Evolutionary conservation across 2,888 invertebrate species (phyloP).

Genomic region (Cerastoderma edule): DNA sequence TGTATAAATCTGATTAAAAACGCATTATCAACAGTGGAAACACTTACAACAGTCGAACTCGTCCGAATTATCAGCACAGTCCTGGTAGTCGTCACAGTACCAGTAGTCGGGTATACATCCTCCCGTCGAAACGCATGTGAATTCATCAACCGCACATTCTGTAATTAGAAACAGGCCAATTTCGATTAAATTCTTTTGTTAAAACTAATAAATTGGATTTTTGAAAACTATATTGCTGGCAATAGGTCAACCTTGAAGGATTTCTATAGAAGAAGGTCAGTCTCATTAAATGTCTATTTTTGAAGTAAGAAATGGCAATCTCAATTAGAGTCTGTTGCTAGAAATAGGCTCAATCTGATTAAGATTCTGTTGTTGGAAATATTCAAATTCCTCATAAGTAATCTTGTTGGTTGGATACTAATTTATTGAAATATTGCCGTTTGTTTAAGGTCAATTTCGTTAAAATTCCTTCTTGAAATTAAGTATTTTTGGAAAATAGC

Average conservation of each 20-base stretch:
- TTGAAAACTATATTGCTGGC: neutral
- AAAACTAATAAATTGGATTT: neutral
- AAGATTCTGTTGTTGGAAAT: no score
- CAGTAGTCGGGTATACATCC: conserved; percentile 18
- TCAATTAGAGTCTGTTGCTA: neutral
- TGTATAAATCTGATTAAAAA: no score
- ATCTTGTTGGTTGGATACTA: no score
- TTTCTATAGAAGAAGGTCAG: no score
- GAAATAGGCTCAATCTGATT: neutral
- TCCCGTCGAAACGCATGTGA: conserved; percentile 31
- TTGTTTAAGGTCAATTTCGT: no score
- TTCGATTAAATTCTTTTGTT: neutral
- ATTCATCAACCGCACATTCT: conserved; percentile 17
- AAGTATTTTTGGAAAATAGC: no score
- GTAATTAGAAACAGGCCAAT: neutral
- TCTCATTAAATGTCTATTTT: no score
- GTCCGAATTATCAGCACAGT: conserved; percentile 35
- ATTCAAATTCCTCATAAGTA: no score
- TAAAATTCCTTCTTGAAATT: no score
- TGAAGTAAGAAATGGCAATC: no score
- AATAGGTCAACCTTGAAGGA: neutral
- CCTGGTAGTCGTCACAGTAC: conserved; percentile 37
- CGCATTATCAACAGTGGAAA: neutral
- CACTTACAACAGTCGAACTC: conserved; percentile 32
- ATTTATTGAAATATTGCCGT: no score